phyloP scores from a whole-genome alignment of 2,113 vertebrate species.

The Megaceryle torquata region DNA sequence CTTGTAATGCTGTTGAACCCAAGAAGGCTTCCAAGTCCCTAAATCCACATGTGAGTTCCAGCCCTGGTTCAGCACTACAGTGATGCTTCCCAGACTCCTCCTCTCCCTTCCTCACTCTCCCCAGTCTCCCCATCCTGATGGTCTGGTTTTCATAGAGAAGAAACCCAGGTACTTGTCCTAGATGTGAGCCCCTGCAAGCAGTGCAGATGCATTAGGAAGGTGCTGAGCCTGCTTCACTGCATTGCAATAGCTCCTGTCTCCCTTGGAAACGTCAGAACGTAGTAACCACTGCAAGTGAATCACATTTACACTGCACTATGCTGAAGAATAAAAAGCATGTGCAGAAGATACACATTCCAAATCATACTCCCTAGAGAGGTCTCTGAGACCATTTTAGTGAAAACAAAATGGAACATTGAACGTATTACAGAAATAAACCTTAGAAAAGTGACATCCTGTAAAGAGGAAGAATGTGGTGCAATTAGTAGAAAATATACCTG shows the following conservation, averaged over 20 bases:
- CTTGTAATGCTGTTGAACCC: neutral
- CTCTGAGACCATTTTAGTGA: neutral
- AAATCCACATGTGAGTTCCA: neutral
- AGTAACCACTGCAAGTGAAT: neutral
- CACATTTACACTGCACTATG: fast-evolving
- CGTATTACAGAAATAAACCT: neutral
- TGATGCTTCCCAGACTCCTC: fast-evolving
- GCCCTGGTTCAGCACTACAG: neutral
- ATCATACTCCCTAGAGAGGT: neutral
- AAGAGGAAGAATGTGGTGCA: neutral
- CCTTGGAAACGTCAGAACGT: neutral
- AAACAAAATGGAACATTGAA: neutral
- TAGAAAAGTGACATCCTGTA: neutral
- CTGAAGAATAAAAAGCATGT: neutral
- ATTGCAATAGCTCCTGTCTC: neutral
- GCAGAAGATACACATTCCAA: fast-evolving
- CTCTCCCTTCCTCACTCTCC: neutral
- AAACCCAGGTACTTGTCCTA: neutral
- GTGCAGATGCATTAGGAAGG: neutral
- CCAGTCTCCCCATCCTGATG: neutral
- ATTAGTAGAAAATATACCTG: neutral
- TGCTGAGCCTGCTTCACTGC: neutral
- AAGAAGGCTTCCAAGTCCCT: neutral
- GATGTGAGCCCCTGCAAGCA: neutral
- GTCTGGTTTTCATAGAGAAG: neutral